Percentiles rank a stretch among this genome's conserved stretches.
These are phyloP conservation scores for Ornithoptera alexandrae DNA, from an alignment of 2,888 invertebrate genomes.

Conservation along the genomic window DNA sequence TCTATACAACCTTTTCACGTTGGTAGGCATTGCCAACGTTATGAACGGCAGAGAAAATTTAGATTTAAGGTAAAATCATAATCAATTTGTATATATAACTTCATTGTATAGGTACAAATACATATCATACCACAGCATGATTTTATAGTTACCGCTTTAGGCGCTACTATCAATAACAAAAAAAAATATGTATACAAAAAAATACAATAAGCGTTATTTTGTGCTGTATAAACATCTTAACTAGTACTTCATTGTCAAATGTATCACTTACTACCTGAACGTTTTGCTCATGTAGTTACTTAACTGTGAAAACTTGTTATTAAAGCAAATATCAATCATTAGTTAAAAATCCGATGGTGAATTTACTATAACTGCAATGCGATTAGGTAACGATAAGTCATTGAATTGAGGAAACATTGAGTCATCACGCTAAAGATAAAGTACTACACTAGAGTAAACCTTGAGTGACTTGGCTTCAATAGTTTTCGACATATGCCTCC, in stretches of 20 bases:
- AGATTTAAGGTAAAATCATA: constrained; percentile 31
- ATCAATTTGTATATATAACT: neutral
- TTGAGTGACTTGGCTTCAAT: neutral
- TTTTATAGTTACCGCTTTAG: too few relatives aligned
- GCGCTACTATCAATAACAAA: too few relatives aligned
- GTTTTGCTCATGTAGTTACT: too few relatives aligned
- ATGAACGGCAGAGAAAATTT: constrained; percentile 36
- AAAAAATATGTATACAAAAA: too few relatives aligned
- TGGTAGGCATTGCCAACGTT: constrained; percentile 85
- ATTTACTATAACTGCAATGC: neutral
- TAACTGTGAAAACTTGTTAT: too few relatives aligned
- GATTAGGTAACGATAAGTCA: neutral
- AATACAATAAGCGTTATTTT: too few relatives aligned
- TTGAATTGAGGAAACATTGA: neutral
- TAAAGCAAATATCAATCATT: neutral
- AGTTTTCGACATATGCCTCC: constrained; percentile 6
- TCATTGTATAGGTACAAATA: too few relatives aligned
- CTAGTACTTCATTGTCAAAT: too few relatives aligned
- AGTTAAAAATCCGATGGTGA: neutral
- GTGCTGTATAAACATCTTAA: too few relatives aligned
- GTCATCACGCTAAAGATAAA: neutral
- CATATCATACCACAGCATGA: too few relatives aligned
- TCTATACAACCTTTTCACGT: constrained; percentile 88
- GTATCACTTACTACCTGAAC: too few relatives aligned
- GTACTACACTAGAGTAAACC: neutral